Evolutionary conservation across 53 echinoderm and acorn worm genomes (phyloP), one percentile per base, ranked within the genome.

Genomic region (Holothuria leucospilota): DNA sequence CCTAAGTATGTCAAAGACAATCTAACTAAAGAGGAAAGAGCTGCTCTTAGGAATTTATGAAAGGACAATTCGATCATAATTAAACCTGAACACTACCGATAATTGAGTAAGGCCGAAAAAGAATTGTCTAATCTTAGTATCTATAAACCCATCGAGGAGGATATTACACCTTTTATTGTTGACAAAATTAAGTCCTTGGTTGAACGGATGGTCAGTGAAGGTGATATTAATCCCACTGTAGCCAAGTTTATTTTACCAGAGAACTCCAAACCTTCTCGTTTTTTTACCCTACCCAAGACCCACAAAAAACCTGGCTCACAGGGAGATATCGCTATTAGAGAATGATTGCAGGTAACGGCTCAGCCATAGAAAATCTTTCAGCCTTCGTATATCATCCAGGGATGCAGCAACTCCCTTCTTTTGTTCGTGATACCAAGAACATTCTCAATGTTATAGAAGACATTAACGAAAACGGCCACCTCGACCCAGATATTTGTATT

Each of bases 371-470:
- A 25, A 68, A 68, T 12, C 13, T 68, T 12, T 68, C 69, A 20
- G 69, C 21, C 13, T 25, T 68, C 28, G 69, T 68, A n/a, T 15
- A 68, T n/a, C n/a, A 68, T 25, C 26, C n/a, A n/a, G n/a, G n/a
- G n/a, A n/a, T n/a, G n/a, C n/a, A n/a, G n/a, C n/a, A n/a, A n/a
- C n/a, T n/a, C n/a, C n/a, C n/a, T n/a, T n/a, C n/a, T n/a, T n/a
- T n/a, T n/a, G n/a, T n/a, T n/a, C n/a, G n/a, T n/a, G 69, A 68
- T 26, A 68, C 69, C 23, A 68, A 68, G 23, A 15, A 68, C 23
- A 68, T 68, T 12, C 26, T 68, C 13, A 25, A 68, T 26, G 23
- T 68, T 13, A 68, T 68, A n/a, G 15, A 68, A n/a, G 69, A 20
- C 16, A 68, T 26, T 20, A 68, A 68, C 26, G n/a, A 68, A 13